phyloP scores from a whole-genome alignment of 2,888 invertebrate species.

The Pammene aurita region DNA sequence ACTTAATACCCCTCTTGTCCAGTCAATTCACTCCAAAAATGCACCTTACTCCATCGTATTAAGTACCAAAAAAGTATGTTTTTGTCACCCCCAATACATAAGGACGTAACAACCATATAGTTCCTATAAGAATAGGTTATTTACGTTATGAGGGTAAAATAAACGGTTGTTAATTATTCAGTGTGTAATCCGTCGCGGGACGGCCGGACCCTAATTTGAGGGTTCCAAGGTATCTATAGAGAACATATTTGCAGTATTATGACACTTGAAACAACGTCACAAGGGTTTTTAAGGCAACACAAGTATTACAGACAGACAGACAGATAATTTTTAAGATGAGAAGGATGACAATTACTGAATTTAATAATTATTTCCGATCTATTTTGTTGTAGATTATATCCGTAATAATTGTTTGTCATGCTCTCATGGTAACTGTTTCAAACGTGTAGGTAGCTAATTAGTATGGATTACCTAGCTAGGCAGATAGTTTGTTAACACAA shows the following conservation, averaged over 20 bases:
- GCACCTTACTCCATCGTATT: not conserved
- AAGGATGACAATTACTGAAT: too few species aligned
- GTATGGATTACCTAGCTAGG: too few species aligned
- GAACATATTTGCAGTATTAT: slow-evolving; percentile 3
- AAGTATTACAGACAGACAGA: too few species aligned
- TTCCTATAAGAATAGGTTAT: not conserved
- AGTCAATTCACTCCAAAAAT: not conserved
- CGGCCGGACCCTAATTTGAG: slow-evolving; percentile 20
- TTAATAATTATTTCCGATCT: too few species aligned
- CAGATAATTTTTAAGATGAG: too few species aligned
- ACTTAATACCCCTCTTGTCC: not conserved
- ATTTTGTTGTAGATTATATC: too few species aligned
- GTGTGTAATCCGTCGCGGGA: slow-evolving; percentile 19
- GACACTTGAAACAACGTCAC: not conserved
- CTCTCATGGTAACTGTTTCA: too few species aligned
- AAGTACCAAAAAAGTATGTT: not conserved
- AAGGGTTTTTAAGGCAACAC: not conserved
- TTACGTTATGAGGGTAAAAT: slow-evolving; percentile 7
- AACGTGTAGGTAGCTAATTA: too few species aligned
- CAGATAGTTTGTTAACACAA: too few species aligned
- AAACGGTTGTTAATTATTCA: slow-evolving; percentile 25
- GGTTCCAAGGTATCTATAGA: not conserved
- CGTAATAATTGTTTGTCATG: too few species aligned
- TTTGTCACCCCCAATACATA: not conserved
- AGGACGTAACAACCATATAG: not conserved